Base-by-base conservation (phyloP, 2,888 invertebrate genomes). In the Tricholauxania praeusta region DNA sequence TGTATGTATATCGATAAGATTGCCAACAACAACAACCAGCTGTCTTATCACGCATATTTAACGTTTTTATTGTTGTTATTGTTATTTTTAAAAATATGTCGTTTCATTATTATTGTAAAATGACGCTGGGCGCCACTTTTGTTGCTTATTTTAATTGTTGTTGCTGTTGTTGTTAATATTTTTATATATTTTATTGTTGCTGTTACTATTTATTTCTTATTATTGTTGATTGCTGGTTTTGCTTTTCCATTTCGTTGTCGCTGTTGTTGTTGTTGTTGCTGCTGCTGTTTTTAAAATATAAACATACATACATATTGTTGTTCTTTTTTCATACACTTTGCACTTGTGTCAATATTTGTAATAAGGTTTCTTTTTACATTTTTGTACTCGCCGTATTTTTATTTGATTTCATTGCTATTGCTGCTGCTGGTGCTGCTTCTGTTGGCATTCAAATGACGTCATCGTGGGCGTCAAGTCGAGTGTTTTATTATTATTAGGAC, bases 341-440 rank as follows among this genome's bases (percentile, higher is more conserved):
- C 64, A 64, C 64, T 64, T 64, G 64, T 64, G 22, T 64, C 51
- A 64, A 64, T 64, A 51, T 64, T 64, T 64, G 64, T 49, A 64
- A 64, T 22, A 51, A 64, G 64, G 64, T 49, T 22, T 64, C 49
- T 39, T 28, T 62, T n/a, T 17, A 62, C 39, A 39, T 39, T 39
- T 39, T 39, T 39, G 39, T 39, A 39, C 39, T 15, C 19, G 17
- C 19, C 0, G n/a, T 12, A 15, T 55, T n/a, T 17, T 62, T 19
- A 17, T 17, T 63, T 47, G 15, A 15, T 48, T 47, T 39, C 6
- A 47, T 39, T 39, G 39, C 39, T 39, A 39, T 39, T 39, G 7
- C 10, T 39, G 39, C 28, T 39, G 39, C 39, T 39, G 39, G 39
- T 39, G 39, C 39, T 39, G 39, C 39, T 39, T 39, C 39, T 39